Evolutionary conservation across 2,888 invertebrate genomes (phyloP).

Genomic region (Eudemis profundana): DNA sequence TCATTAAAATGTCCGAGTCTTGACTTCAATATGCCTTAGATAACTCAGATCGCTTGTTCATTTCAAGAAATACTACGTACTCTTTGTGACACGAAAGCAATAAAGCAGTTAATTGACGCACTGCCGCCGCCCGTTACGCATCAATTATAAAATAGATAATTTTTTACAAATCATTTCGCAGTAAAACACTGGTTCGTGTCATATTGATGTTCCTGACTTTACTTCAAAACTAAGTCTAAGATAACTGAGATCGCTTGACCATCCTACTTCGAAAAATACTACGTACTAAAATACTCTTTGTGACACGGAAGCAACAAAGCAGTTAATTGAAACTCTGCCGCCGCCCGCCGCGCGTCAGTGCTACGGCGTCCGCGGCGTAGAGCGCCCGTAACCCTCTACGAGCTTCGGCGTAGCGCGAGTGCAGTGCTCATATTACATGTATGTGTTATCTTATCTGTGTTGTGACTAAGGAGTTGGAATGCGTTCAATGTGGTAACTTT

Average conservation of each 20-base stretch:
- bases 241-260: conserved; percentile 5
- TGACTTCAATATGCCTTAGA: too few species aligned
- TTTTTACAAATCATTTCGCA: too few species aligned
- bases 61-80: too few species aligned
- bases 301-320: conserved; percentile 75
- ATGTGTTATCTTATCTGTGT: conserved; percentile 47
- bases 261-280: conserved; percentile 1
- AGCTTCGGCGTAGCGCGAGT: conserved; percentile 62
- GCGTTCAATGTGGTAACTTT: conserved; percentile 52
- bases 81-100: too few species aligned
- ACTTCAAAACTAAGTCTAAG: too few species aligned
- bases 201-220: too few species aligned
- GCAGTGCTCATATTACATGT: conserved; percentile 54
- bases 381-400: conserved; percentile 67
- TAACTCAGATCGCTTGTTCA: too few species aligned
- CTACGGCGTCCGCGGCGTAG: conserved; percentile 79
- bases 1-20: too few species aligned
- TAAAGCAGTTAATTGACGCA: too few species aligned
- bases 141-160: too few species aligned
- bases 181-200: too few species aligned
- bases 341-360: conserved; percentile 72
- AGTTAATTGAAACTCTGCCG: conserved; percentile 78
- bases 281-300: conserved; percentile 56
- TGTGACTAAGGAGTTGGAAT: conserved; percentile 57
- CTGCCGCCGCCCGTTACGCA: too few species aligned